Conservation (phyloP, 1,140 invertebrate species). For the Maniola jurtina region DNA sequence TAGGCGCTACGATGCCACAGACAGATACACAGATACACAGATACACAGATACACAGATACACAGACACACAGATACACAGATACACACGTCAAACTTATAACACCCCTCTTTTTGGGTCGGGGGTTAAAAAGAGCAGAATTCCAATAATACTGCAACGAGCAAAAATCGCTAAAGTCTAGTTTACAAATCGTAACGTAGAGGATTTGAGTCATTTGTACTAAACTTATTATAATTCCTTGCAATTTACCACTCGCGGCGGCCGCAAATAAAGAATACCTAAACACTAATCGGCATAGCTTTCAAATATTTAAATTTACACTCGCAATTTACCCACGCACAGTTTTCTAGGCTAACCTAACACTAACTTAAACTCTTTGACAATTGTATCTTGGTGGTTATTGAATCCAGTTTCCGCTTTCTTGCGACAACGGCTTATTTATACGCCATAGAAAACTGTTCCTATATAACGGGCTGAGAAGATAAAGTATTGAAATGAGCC, state of each 20-base stretch:
- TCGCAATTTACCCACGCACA: conserved; percentile 33
- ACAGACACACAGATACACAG: too few species aligned
- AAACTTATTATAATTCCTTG: not conserved
- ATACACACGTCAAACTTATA: too few species aligned
- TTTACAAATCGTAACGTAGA: too few species aligned
- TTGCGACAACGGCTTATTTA: conserved; percentile 46
- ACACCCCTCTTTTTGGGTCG: too few species aligned
- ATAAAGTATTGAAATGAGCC: conserved; percentile 41
- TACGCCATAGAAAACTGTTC: conserved; percentile 37
- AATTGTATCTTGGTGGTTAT: conserved; percentile 50
- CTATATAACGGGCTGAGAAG: conserved; percentile 26
- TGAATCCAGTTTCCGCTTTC: conserved; percentile 48
- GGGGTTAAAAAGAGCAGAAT: too few species aligned
- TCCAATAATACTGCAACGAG: too few species aligned
- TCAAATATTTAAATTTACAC: conserved; percentile 21
- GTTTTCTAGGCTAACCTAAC: conserved; percentile 35
- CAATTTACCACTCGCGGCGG: not conserved
- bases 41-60: too few species aligned
- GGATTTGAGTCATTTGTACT: too few species aligned
- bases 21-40: too few species aligned
- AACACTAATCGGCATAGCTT: conserved; percentile 23
- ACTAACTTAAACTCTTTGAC: conserved; percentile 49
- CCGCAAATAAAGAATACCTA: not conserved
- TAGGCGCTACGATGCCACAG: too few species aligned
- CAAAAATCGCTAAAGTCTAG: too few species aligned